A percentile compares a stretch with the other conserved stretches of the same genome.
phyloP scores from a whole-genome alignment of 2,113 vertebrate genomes.

The Pycnonotus jocosus region DNA sequence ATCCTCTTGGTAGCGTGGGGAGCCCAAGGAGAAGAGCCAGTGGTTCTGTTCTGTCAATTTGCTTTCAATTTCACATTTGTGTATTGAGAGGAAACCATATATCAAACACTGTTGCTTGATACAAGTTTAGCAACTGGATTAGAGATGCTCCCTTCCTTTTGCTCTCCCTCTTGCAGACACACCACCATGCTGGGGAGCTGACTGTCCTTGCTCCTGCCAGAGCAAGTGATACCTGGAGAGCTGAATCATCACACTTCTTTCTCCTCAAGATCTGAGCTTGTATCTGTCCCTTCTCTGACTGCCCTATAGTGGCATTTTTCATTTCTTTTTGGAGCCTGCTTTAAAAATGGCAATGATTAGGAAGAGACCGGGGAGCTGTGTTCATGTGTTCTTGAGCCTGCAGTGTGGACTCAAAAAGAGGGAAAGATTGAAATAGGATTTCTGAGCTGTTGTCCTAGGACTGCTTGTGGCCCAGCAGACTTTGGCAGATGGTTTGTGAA shows the following conservation, averaged over 20 bases:
- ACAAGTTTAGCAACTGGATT: too few relatives aligned
- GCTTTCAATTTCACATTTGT: neutral
- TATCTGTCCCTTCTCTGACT: neutral
- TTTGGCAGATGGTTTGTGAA: slow-evolving; percentile 37
- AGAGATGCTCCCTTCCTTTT: neutral
- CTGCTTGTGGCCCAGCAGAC: neutral
- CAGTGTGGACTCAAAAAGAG: neutral
- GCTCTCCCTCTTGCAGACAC: neutral
- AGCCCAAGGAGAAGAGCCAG: neutral
- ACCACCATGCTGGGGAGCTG: accelerated
- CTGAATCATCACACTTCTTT: neutral
- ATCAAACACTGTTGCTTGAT: too few relatives aligned
- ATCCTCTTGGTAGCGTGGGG: accelerated
- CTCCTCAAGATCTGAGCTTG: neutral
- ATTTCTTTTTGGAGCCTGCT: neutral
- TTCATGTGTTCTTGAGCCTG: neutral
- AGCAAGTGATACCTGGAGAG: neutral
- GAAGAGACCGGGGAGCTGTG: neutral
- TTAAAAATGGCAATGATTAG: neutral
- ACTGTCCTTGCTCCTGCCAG: neutral
- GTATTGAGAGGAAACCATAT: neutral
- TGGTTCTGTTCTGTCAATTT: neutral
- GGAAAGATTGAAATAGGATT: neutral
- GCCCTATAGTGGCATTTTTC: neutral
- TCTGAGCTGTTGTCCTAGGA: neutral